Conservation (phyloP, 2,888 invertebrate species). For the Anorthoa munda region DNA sequence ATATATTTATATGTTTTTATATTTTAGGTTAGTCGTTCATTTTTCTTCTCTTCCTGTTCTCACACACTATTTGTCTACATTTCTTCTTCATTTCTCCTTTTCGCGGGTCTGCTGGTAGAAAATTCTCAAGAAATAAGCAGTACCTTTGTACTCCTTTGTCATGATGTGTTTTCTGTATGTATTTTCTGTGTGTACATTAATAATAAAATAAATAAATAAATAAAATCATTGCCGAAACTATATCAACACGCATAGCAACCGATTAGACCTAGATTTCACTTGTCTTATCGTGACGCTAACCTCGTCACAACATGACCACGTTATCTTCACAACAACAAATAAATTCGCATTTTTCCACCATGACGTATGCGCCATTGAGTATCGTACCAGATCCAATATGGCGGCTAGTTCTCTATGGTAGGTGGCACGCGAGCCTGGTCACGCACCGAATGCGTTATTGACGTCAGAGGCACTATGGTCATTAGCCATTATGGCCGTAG, state of each 20-base stretch:
- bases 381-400: slow-evolving; percentile 29
- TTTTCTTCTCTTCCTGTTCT: no score
- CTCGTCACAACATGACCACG: slow-evolving; percentile 19
- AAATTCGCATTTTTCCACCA: slow-evolving; percentile 12
- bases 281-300: slow-evolving; percentile 11
- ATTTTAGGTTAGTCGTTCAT: no score
- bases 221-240: not conserved
- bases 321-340: slow-evolving; percentile 38
- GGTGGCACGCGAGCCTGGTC: slow-evolving; percentile 65
- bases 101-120: no score
- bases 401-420: slow-evolving; percentile 37
- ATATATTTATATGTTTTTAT: no score
- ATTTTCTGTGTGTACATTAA: no score
- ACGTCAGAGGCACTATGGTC: slow-evolving; percentile 67
- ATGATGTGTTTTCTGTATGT: no score
- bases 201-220: no score
- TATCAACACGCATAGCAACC: slow-evolving; percentile 8
- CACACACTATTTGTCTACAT: no score
- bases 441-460: slow-evolving; percentile 72
- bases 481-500: slow-evolving; percentile 24
- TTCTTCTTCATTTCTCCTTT: no score
- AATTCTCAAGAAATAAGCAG: no score
- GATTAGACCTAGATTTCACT: slow-evolving; percentile 14
- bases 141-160: no score
- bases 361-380: slow-evolving; percentile 39